These are phyloP conservation scores for Hephaestus fuliginosus DNA, from an alignment of 2,797 vertebrate genomes.

Conservation along the genomic window DNA sequence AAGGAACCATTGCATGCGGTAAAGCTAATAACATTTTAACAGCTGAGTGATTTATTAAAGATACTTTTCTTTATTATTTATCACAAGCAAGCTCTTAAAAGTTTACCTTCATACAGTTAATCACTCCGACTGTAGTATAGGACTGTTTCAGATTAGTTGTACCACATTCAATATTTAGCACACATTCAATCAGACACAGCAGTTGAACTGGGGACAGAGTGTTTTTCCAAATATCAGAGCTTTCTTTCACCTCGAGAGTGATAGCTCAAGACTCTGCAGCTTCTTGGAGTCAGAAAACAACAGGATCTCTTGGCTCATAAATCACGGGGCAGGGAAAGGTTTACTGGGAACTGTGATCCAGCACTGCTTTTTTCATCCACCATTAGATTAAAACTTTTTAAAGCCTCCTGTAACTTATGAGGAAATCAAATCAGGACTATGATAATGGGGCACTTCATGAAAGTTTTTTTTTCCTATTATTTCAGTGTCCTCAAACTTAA, in stretches of 20 bases:
- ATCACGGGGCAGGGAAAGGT: conserved; percentile 56
- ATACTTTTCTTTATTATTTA: background rate
- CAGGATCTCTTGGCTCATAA: conserved; percentile 54
- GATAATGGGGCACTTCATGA: background rate
- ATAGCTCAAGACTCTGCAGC: conserved; percentile 45
- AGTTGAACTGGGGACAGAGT: conserved; percentile 43
- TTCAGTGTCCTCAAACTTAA: background rate
- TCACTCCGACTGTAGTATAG: conserved; percentile 9
- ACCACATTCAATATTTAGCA: conserved; percentile 5
- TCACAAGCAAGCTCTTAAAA: background rate
- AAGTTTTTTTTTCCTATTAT: background rate
- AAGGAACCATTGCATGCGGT: conserved; percentile 26
- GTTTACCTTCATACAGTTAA: conserved; percentile 27
- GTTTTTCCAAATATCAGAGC: conserved; percentile 54
- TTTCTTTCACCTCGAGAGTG: conserved; percentile 51
- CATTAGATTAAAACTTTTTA: background rate
- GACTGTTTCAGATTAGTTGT: conserved; percentile 39
- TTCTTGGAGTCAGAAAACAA: conserved; percentile 63
- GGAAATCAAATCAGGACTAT: conserved; percentile 14
- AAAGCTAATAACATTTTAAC: conserved; percentile 42
- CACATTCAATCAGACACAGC: conserved; percentile 25
- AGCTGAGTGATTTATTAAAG: conserved; percentile 51
- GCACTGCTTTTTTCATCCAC: conserved; percentile 38
- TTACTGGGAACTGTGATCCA: conserved; percentile 52
- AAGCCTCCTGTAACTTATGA: conserved; percentile 13